These are phyloP conservation scores for Cyclopterus lumpus DNA, from an alignment of 2,797 vertebrate genomes.

Conservation along the genomic window DNA sequence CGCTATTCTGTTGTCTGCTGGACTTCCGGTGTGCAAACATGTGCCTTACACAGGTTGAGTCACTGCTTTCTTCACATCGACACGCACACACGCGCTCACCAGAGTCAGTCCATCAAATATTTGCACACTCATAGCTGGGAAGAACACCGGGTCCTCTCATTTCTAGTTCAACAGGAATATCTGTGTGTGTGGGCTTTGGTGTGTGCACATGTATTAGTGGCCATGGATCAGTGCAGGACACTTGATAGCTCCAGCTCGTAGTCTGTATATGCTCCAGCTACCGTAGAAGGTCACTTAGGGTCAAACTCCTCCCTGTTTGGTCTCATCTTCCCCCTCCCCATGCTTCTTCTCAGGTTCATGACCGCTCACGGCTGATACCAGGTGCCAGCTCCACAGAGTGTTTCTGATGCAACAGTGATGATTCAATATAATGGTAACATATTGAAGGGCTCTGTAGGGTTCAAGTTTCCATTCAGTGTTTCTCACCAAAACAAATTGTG, in stretches of 20 bases:
- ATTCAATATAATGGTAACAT: background rate
- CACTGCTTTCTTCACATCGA: background rate
- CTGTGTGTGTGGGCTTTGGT: background rate
- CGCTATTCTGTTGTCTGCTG: slow-evolving; percentile 8
- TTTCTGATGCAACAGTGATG: background rate
- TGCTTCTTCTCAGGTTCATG: background rate
- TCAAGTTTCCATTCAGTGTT: background rate
- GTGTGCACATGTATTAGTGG: background rate
- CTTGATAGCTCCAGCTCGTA: slow-evolving; percentile 10
- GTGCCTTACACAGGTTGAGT: slow-evolving; percentile 5
- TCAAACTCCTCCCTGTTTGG: slow-evolving; percentile 7
- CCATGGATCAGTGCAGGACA: slow-evolving; percentile 25
- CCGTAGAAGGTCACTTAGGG: slow-evolving; percentile 19
- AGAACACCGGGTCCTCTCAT: slow-evolving; percentile 10
- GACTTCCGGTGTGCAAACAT: slow-evolving; percentile 9
- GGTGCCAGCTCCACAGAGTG: background rate
- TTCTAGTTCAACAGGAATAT: background rate
- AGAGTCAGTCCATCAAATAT: slow-evolving; percentile 28
- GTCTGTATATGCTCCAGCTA: background rate
- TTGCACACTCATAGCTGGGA: slow-evolving; percentile 6
- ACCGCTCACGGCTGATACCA: background rate
- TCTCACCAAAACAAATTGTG: background rate
- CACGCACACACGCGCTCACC: background rate
- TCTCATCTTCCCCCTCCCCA: background rate
- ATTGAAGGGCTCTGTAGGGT: background rate